A percentile compares a stretch with the other conserved stretches of the same genome.
These are phyloP conservation scores for Luidia sarsii DNA, from an alignment of 53 echinoderm and acorn worm species.

Conservation along the genomic window DNA sequence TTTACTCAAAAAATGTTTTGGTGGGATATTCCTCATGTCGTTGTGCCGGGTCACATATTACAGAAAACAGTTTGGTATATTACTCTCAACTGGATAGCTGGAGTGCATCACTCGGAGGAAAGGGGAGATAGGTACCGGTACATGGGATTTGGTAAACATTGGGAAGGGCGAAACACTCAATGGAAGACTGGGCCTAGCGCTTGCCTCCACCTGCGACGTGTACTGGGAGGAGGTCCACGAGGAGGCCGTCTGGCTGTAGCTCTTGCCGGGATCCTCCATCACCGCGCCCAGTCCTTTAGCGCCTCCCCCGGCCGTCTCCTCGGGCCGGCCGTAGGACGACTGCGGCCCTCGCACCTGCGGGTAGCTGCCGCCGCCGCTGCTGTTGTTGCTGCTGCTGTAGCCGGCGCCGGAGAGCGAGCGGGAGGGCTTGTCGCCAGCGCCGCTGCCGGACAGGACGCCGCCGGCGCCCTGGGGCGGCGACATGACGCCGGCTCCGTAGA, in stretches of 20 bases:
- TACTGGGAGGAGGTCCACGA: conserved; percentile 81
- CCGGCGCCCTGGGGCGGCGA: conserved; percentile 44
- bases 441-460: background rate
- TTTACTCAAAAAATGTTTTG: too few relatives aligned
- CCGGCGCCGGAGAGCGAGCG: conserved; percentile 39
- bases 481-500: conserved; percentile 27
- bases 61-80: too few relatives aligned
- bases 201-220: conserved; percentile 81
- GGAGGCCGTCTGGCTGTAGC: conserved; percentile 61
- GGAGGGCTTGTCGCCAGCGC: conserved; percentile 3
- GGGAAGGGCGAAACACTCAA: too few relatives aligned
- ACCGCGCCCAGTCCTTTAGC: conserved; percentile 55
- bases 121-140: too few relatives aligned
- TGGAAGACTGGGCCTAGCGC: background rate
- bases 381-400: conserved; percentile 34
- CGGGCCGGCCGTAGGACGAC: conserved; percentile 51
- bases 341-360: conserved; percentile 70
- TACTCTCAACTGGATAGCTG: too few relatives aligned
- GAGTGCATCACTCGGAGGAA: too few relatives aligned
- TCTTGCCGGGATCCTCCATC: conserved; percentile 74
- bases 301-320: conserved; percentile 28
- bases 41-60: too few relatives aligned
- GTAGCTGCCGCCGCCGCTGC: conserved; percentile 56
- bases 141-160: too few relatives aligned
- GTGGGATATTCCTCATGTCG: too few relatives aligned